These are phyloP conservation scores for Sitodiplosis mosellana DNA, from an alignment of 1,140 invertebrate species.

Conservation along the genomic window DNA sequence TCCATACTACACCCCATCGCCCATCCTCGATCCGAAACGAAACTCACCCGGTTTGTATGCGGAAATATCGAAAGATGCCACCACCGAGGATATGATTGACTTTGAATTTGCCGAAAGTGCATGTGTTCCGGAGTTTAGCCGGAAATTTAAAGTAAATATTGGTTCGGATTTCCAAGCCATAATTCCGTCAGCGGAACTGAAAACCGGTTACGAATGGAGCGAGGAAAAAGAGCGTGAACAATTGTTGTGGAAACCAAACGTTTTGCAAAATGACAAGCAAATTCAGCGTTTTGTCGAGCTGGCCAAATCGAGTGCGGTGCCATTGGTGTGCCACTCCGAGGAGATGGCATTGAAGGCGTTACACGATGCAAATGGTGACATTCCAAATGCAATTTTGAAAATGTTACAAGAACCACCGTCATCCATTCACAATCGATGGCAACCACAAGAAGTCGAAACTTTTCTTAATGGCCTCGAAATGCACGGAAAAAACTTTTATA, in stretches of 20 bases:
- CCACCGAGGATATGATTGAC: slow-evolving; percentile 12
- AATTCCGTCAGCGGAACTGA: slow-evolving; percentile 41
- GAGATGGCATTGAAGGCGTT: slow-evolving; percentile 87
- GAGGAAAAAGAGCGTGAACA: slow-evolving; percentile 39
- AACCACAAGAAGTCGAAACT: slow-evolving; percentile 62
- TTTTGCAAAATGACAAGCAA: slow-evolving; percentile 25
- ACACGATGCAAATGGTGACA: slow-evolving; percentile 68
- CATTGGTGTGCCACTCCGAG: slow-evolving; percentile 79
- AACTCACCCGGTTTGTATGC: slow-evolving; percentile 66
- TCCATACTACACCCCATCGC: slow-evolving; percentile 73
- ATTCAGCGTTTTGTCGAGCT: slow-evolving; percentile 59
- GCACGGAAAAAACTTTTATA: slow-evolving; percentile 85
- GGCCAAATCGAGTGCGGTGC: slow-evolving; percentile 77
- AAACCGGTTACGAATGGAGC: slow-evolving; percentile 25
- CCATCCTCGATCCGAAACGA: slow-evolving; percentile 76
- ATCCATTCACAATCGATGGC: slow-evolving; percentile 70
- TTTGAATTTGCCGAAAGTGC: slow-evolving; percentile 10
- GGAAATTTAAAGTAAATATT: slow-evolving; percentile 61
- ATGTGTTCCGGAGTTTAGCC: slow-evolving; percentile 1
- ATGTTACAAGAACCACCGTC: slow-evolving; percentile 50
- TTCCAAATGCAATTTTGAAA: slow-evolving; percentile 71
- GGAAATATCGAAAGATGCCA: not conserved
- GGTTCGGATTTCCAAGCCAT: slow-evolving; percentile 76
- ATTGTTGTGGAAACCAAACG: slow-evolving; percentile 70
- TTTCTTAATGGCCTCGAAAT: slow-evolving; percentile 78